Percentiles rank a stretch among this genome's conserved stretches.
Evolutionary conservation across 2,797 vertebrate species (phyloP).

Genomic region (Molossus alvarezi): DNA sequence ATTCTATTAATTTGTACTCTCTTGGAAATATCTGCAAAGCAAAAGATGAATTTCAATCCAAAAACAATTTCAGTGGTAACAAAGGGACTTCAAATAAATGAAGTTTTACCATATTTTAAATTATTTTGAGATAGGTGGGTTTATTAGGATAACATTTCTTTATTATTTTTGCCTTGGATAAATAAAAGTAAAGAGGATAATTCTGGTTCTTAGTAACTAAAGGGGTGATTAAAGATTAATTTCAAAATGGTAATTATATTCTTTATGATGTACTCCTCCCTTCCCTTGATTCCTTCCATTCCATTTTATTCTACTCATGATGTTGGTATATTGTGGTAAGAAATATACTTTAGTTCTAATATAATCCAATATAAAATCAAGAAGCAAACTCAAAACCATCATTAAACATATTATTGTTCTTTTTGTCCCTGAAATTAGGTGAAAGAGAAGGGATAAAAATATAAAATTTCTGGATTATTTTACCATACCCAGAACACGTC

Average conservation of each 20-base stretch:
- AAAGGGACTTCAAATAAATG: slow-evolving; percentile 31
- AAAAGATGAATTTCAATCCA: slow-evolving; percentile 45
- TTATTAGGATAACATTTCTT: slow-evolving; percentile 50
- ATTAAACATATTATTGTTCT: slow-evolving; percentile 37
- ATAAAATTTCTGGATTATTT: slow-evolving; percentile 29
- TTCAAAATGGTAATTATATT: slow-evolving; percentile 54
- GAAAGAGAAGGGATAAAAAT: not conserved
- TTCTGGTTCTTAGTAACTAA: slow-evolving; percentile 53
- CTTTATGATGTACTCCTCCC: not conserved
- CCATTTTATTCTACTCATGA: slow-evolving; percentile 5
- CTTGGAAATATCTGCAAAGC: slow-evolving; percentile 38
- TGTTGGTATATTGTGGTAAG: not conserved
- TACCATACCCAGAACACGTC: not conserved
- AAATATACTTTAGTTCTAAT: slow-evolving; percentile 65
- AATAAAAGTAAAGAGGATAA: slow-evolving; percentile 63
- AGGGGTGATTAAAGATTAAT: not conserved
- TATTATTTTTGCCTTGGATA: slow-evolving; percentile 60
- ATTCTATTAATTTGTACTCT: slow-evolving; percentile 25
- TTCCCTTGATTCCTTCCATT: slow-evolving; percentile 14
- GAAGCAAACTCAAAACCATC: slow-evolving; percentile 54
- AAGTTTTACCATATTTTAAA: slow-evolving; percentile 63
- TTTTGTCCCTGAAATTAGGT: slow-evolving; percentile 27
- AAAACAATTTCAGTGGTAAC: slow-evolving; percentile 64
- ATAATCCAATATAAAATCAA: slow-evolving; percentile 59
- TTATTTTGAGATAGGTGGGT: not conserved